Evolutionary conservation across 2,888 invertebrate genomes (phyloP), one percentile per base, ranked within the genome.

Genomic region (Drosophila neotestacea): DNA sequence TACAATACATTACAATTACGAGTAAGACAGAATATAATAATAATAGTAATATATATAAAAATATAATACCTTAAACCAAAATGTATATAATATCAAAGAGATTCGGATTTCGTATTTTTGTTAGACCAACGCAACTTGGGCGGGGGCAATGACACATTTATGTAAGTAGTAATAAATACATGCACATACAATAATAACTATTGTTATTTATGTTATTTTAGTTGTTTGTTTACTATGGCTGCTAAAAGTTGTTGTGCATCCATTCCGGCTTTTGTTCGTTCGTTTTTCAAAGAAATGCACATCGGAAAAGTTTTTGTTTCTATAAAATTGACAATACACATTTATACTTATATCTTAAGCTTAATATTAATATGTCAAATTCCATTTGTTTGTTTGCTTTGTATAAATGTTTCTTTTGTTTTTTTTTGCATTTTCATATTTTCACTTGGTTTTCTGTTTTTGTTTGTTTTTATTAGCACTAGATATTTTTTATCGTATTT

Each of bases 81-180:
- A 58, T 34, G 42, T 27, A 55, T 41, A n/a, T 41, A 60, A 60
- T 60, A 77, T 71, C 61, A 61, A 50, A 51, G 78, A 78, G 78
- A 78, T 76, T 76, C 79, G 58, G 30, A 51, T 63, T 51, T 39
- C 13, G 42, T 64, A 55, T 6, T 59, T 58, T 55, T 60, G 41
- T 51, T 73, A 51, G 39, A 58, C 36, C 51, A 65, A 65, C 52
- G 66, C 42, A 42, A 52, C 38, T 61, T 68, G 75, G 63, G 72
- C 66, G 73, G 67, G 73, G 54, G n/a, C 73, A 68, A 85, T 85
- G 85, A 88, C 83, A 83, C 88, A 73, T 70, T 82, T 73, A 78
- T 16, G 61, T 73, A 72, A 22, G 59, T 82, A 10, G 34, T 47
- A 28, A 73, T 77, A 64, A 73, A 76, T 70, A 77, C 66, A 77